Conservation (phyloP, 2,113 vertebrate species). For the Mionectes macconnelli region DNA sequence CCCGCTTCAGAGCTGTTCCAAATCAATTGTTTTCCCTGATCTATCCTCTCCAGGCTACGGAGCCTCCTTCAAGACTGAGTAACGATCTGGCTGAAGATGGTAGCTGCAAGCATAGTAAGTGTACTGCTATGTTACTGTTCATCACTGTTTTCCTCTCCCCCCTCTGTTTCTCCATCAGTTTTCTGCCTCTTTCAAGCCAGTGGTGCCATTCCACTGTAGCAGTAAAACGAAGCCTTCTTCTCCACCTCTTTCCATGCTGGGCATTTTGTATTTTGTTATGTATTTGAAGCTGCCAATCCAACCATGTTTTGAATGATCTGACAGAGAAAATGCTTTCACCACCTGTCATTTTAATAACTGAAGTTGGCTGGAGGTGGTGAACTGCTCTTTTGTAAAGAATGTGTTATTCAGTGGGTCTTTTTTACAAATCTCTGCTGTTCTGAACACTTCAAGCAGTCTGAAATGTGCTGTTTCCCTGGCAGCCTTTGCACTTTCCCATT, state of each 20-base stretch:
- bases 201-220: rapidly evolving
- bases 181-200: background rate
- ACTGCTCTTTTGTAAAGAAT: background rate
- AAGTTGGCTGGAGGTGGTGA: background rate
- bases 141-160: background rate
- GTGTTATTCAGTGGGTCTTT: background rate
- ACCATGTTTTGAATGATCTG: background rate
- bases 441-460: background rate
- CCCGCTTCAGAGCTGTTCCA: background rate
- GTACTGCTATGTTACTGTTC: background rate
- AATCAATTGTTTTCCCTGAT: background rate
- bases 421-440: background rate
- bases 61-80: background rate
- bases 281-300: background rate
- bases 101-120: background rate
- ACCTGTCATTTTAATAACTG: background rate
- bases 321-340: background rate
- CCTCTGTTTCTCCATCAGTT: background rate
- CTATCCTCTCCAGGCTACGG: background rate
- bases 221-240: background rate
- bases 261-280: background rate
- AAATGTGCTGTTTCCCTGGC: rapidly evolving
- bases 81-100: background rate
- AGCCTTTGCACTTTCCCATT: background rate
- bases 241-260: background rate